Evolutionary conservation across 2,888 invertebrate species (phyloP).

Genomic region (Mactromeris polynyma): DNA sequence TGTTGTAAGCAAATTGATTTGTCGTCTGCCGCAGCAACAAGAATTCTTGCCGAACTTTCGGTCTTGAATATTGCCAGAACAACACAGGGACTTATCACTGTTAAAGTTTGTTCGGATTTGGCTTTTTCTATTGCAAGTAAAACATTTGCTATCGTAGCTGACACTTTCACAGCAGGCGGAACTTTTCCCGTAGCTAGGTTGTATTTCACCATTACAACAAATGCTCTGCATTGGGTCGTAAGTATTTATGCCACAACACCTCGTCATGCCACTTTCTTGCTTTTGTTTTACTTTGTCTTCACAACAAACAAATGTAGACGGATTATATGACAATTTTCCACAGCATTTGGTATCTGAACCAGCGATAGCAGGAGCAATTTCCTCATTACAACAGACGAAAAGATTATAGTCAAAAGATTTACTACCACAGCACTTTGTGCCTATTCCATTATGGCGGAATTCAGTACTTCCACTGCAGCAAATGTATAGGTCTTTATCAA

Average conservation of each 20-base stretch:
- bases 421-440: slow-evolving; percentile 17
- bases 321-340: slow-evolving; percentile 21
- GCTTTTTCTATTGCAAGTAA: neutral
- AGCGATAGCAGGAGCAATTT: neutral
- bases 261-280: neutral
- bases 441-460: neutral
- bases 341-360: slow-evolving; percentile 30
- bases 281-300: neutral
- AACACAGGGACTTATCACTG: slow-evolving; percentile 32
- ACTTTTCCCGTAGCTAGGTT: slow-evolving; percentile 7
- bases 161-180: slow-evolving; percentile 30
- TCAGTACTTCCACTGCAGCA: slow-evolving; percentile 30
- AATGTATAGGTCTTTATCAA: neutral
- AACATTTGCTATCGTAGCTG: slow-evolving; percentile 42
- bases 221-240: slow-evolving; percentile 24
- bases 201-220: slow-evolving; percentile 40
- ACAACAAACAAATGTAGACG: slow-evolving; percentile 33
- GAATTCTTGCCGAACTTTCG: slow-evolving; percentile 35
- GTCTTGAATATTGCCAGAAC: slow-evolving; percentile 30
- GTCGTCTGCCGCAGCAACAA: slow-evolving; percentile 45
- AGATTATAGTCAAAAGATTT: neutral
- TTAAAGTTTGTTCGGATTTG: slow-evolving; percentile 28
- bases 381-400: slow-evolving; percentile 2
- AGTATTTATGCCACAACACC: slow-evolving; percentile 34
- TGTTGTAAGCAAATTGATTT: slow-evolving; percentile 33